These are phyloP conservation scores for Drosophila varians DNA, from an alignment of 1,140 invertebrate species.

Conservation along the genomic window DNA sequence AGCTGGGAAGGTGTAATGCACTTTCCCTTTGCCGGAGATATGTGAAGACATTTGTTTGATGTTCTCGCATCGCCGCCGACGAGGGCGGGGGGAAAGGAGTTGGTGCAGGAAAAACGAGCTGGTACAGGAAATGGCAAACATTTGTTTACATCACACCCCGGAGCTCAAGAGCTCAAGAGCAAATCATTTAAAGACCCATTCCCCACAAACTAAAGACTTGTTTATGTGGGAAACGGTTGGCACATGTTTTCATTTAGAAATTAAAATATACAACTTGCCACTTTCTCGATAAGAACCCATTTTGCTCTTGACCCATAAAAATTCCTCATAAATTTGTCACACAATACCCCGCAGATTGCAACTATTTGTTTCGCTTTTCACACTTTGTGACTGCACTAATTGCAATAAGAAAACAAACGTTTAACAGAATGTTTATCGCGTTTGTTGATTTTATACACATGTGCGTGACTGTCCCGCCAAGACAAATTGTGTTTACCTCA, in stretches of 20 bases:
- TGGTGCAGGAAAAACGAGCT: background rate
- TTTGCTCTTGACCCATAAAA: background rate
- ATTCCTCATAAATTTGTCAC: background rate
- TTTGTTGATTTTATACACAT: conserved; percentile 25
- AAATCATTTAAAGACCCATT: conserved; percentile 17
- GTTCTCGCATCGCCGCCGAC: conserved; percentile 5
- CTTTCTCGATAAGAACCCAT: background rate
- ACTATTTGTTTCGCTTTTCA: conserved; percentile 31
- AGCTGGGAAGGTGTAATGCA: conserved; percentile 58
- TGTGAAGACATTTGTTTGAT: conserved; percentile 43
- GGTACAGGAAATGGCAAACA: conserved; percentile 49
- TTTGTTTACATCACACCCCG: conserved; percentile 27
- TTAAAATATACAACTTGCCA: background rate
- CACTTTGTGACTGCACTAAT: conserved; percentile 56
- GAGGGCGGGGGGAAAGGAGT: no score
- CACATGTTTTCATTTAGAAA: background rate
- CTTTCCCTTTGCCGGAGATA: conserved; percentile 43
- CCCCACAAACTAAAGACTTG: background rate
- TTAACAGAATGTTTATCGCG: conserved; percentile 58
- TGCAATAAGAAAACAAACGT: conserved; percentile 52
- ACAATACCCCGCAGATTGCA: conserved; percentile 2
- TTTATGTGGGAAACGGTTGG: conserved; percentile 14
- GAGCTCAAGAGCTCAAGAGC: background rate
- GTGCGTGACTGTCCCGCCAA: conserved; percentile 23
- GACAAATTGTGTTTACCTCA: no score